Evolutionary conservation across 1,140 invertebrate genomes (phyloP), one percentile per base, ranked within the genome.

Genomic region (Leguminivora glycinivorella): DNA sequence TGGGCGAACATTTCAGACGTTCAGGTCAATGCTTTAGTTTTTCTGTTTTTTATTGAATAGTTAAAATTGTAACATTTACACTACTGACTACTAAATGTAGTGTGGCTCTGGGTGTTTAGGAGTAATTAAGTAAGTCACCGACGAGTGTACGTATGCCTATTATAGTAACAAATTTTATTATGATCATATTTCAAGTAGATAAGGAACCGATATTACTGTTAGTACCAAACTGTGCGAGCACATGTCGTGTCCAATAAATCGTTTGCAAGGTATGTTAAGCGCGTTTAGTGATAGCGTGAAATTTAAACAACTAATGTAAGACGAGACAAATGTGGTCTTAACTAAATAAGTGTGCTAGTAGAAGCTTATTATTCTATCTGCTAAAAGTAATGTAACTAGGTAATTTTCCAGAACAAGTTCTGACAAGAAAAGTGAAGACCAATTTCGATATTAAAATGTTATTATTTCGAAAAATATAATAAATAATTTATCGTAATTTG

Each of bases 401-500:
- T 63, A 63, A 63, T 63, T 34, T 29, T 29, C 19, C 26, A 63
- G 26, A 63, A 63, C 4, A 34, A 19, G n/a, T 63, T 63, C 26
- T 63, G 58, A 29, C 58, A 29, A 31, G 26, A 29, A 63, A 63
- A 29, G 14, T 29, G 17, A 63, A 63, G 77, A 79, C 77, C 77
- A 79, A 79, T 73, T 70, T 76, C 56, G 56, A 71, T 52, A 67
- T 60, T 73, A 70, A 70, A 72, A 71, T 75, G 56, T 72, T 71
- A 73, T 73, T 12, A 74, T 75, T 74, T 73, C 24, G 52, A 74
- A 72, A 72, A 73, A 73, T 72, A 74, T 58, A 40, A 63, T 70
- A 60, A 67, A 34, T 67, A 72, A 72, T 76, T 69, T 77, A 75
- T 70, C 75, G 40, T 77, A 81, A 82, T 81, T 82, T 83, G 78